Evolutionary conservation across 2,113 vertebrate genomes (phyloP).

Genomic region (Martes martes): DNA sequence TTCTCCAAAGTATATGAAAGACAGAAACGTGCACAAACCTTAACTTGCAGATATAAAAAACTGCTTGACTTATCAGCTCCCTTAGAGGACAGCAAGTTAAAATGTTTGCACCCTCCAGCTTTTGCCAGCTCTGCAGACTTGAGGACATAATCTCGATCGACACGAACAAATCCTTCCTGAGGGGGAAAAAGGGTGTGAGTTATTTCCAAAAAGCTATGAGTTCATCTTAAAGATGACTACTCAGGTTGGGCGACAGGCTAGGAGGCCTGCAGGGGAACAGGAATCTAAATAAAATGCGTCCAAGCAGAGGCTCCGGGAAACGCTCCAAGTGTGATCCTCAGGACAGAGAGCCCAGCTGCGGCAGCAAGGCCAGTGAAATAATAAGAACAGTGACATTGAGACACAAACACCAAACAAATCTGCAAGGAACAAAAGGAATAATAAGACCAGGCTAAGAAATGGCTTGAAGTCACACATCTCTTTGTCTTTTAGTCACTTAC

Average conservation of each 20-base stretch:
- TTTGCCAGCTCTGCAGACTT: constrained; percentile 92
- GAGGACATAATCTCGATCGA: constrained; percentile 93
- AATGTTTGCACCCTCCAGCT: constrained; percentile 92
- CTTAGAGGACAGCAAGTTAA: constrained; percentile 89
- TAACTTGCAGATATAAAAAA: constrained; percentile 92
- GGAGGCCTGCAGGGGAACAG: not conserved
- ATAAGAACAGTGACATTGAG: not conserved
- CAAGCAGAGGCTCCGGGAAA: constrained; percentile 7
- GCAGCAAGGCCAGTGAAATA: not conserved
- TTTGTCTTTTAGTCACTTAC: not conserved
- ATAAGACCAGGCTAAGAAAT: not conserved
- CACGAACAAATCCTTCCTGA: constrained; percentile 92
- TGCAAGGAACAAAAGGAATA: not conserved
- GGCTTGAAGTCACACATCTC: not conserved
- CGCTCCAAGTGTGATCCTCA: not conserved
- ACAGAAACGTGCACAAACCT: constrained; percentile 82
- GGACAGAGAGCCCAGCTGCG: not conserved
- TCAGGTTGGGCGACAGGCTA: not conserved
- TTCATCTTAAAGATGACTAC: constrained; percentile 27
- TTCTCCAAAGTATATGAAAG: not conserved
- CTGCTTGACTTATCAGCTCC: constrained; percentile 88
- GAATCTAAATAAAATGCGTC: constrained; percentile 15
- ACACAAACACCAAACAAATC: not conserved
- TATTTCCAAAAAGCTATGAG: constrained; percentile 28
- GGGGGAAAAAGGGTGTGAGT: not conserved